Evolutionary conservation across 1,140 invertebrate genomes (phyloP), one percentile per base, ranked within the genome.

Genomic region (Macrobrachium nipponense): DNA sequence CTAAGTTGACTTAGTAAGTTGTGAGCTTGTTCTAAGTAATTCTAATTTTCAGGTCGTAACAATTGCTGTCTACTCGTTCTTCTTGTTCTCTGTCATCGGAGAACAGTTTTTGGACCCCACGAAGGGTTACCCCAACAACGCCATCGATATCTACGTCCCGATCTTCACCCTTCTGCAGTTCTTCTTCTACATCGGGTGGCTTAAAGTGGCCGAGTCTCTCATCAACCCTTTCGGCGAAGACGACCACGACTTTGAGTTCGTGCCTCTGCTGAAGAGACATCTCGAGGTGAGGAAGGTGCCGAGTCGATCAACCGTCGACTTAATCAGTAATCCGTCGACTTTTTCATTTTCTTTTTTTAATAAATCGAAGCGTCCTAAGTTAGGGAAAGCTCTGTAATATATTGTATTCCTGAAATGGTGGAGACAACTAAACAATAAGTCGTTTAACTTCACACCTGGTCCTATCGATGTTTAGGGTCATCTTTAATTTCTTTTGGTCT

Each of bases 111-210:
- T 79, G 18, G 76, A 79, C 76, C 76, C 76, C 0, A 15, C 51
- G 2, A 44, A 79, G 76, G 44, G 59, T 23, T 79, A 79, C 76
- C 17, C 44, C 10, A 27, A 61, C 59, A 89, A 91, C 80, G n/a
- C 76, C 76, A 58, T 79, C 58, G 76, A 79, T 51, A 27, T 58
- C 59, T 79, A 59, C 76, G 59, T 79, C 18, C 76, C 76, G 51
- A 79, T 79, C 51, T 79, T 79, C 76, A 79, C 51, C 4, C 51
- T 79, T 51, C 20, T 79, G 51, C 76, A 61, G 58, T 79, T 60
- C 23, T 61, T 79, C 76, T 79, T 79, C 76, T 79, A 79, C 59
- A 79, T 79, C 51, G 76, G 76, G 1, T 79, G 76, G 76, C 59
- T 79, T 18, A 79, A 61, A 59, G 76, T 79, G 17, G 76, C 76